These are phyloP conservation scores for Tridacna gigas DNA, from an alignment of 2,888 invertebrate genomes.

Conservation along the genomic window DNA sequence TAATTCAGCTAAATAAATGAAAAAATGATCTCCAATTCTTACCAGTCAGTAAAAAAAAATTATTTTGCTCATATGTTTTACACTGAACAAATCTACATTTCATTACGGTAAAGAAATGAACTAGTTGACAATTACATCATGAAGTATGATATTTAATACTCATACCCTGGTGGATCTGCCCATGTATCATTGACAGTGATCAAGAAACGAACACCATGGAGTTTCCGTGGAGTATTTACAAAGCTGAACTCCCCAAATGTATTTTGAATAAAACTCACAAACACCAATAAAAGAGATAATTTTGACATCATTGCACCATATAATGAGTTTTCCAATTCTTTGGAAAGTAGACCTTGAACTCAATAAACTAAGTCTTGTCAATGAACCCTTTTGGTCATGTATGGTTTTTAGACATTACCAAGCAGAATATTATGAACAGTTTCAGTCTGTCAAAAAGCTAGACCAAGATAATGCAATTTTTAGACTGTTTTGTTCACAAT, in stretches of 20 bases:
- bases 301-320: too few relatives aligned
- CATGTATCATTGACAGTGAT: conserved; percentile 74
- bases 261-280: neutral
- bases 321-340: neutral
- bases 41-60: too few relatives aligned
- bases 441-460: too few relatives aligned
- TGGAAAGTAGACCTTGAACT: neutral
- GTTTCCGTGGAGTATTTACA: conserved; percentile 19
- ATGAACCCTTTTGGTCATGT: neutral
- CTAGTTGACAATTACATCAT: too few relatives aligned
- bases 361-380: neutral
- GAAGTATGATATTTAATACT: neutral
- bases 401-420: neutral
- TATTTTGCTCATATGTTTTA: too few relatives aligned
- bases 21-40: too few relatives aligned
- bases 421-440: too few relatives aligned
- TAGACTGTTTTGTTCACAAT: too few relatives aligned
- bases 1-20: too few relatives aligned
- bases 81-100: too few relatives aligned
- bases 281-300: neutral
- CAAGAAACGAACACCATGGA: conserved; percentile 63
- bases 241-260: neutral
- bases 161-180: conserved; percentile 66
- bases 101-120: too few relatives aligned
- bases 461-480: too few relatives aligned